Evolutionary conservation across 2,797 vertebrate genomes (phyloP).

Genomic region (Neostethus bicornis): DNA sequence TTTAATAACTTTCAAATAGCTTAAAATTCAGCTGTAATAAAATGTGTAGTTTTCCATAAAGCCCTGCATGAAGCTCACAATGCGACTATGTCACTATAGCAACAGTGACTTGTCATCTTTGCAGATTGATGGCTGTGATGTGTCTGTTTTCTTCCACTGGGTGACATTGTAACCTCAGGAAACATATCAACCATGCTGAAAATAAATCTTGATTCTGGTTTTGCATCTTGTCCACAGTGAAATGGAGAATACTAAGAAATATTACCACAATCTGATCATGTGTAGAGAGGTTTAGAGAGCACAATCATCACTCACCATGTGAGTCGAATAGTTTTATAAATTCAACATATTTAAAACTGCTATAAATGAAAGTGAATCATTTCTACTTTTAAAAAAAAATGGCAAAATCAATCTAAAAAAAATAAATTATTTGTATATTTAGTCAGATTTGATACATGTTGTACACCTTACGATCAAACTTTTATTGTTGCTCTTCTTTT

Average conservation of each 20-base stretch:
- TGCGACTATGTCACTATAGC: too few relatives aligned
- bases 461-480: background rate
- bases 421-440: too few relatives aligned
- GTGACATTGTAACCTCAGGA: slow-evolving; percentile 12
- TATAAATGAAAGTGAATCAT: background rate
- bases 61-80: too few relatives aligned
- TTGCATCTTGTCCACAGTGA: slow-evolving; percentile 11
- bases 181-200: background rate
- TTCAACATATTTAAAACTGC: background rate
- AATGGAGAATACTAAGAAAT: slow-evolving; percentile 10
- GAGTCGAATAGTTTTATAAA: slow-evolving; percentile 11
- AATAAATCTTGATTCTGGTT: slow-evolving; percentile 23
- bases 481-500: slow-evolving; percentile 10
- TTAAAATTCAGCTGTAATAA: too few relatives aligned
- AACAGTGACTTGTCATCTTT: background rate
- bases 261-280: slow-evolving; percentile 6
- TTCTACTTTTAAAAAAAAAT: background rate
- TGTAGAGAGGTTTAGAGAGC: slow-evolving; percentile 11
- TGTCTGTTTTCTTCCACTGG: slow-evolving; percentile 21
- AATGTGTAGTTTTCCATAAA: too few relatives aligned
- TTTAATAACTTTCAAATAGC: too few relatives aligned
- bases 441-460: background rate
- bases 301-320: background rate
- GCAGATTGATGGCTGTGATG: background rate
- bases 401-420: background rate